Conservation (phyloP, 2,888 invertebrate species). For the Drosophila planitibia region DNA sequence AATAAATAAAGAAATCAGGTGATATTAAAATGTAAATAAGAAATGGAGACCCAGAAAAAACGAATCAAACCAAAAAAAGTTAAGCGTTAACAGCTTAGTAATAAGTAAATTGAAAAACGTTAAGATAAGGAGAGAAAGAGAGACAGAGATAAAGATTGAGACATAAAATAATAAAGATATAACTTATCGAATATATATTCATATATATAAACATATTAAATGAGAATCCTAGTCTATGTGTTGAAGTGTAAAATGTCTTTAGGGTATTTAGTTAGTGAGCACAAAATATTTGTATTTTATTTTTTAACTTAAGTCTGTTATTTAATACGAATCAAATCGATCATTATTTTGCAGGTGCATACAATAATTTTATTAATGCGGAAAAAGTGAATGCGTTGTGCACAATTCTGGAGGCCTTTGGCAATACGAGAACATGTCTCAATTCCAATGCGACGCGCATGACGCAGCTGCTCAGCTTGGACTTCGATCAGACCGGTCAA, state of each 20-base stretch:
- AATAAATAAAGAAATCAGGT: not conserved
- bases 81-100: not conserved
- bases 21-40: not conserved
- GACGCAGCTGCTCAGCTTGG: constrained; percentile 96
- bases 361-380: constrained; percentile 91
- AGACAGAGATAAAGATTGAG: not conserved
- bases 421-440: constrained; percentile 93
- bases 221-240: not conserved
- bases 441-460: constrained; percentile 96
- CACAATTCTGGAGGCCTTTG: constrained; percentile 95
- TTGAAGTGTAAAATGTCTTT: not conserved
- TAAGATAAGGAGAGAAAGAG: not conserved
- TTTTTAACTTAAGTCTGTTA: not conserved
- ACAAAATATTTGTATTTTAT: not conserved
- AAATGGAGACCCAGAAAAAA: not conserved
- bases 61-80: not conserved
- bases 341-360: constrained; percentile 83
- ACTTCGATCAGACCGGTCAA: constrained; percentile 97
- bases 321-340: not conserved
- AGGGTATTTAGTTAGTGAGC: not conserved
- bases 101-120: not conserved
- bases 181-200: not conserved
- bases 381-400: constrained; percentile 94
- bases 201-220: not conserved
- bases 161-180: not conserved